These are phyloP conservation scores for Pycnonotus jocosus DNA, from an alignment of 2,113 vertebrate genomes.

Conservation along the genomic window DNA sequence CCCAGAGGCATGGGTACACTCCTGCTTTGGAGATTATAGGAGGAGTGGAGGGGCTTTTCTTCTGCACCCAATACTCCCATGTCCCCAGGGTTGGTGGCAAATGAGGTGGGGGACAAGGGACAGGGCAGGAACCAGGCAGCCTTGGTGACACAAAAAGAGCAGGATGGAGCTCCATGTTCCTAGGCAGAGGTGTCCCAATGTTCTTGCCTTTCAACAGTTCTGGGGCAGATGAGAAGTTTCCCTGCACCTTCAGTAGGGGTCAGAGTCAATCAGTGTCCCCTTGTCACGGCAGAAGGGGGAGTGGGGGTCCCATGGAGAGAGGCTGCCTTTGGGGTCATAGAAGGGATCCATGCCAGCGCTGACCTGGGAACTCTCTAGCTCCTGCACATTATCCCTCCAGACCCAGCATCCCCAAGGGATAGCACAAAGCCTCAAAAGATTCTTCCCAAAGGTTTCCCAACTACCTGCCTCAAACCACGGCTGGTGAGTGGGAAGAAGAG, in stretches of 20 bases:
- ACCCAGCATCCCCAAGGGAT: neutral
- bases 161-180: neutral
- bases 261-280: neutral
- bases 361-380: neutral
- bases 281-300: neutral
- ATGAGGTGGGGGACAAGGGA: neutral
- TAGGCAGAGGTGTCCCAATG: neutral
- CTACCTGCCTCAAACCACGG: fast-evolving
- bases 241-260: neutral
- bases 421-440: neutral
- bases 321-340: neutral
- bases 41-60: neutral
- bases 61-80: neutral
- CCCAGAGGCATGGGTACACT: neutral
- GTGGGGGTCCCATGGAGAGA: too few relatives aligned
- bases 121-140: neutral
- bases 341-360: fast-evolving
- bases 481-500: fast-evolving
- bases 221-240: neutral
- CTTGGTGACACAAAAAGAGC: neutral
- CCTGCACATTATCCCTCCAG: neutral
- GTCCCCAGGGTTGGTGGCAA: neutral
- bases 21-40: neutral
- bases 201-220: neutral
- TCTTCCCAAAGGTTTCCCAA: neutral